These are phyloP conservation scores for Ispidina lecontei DNA, from an alignment of 2,797 vertebrate species.

Conservation along the genomic window DNA sequence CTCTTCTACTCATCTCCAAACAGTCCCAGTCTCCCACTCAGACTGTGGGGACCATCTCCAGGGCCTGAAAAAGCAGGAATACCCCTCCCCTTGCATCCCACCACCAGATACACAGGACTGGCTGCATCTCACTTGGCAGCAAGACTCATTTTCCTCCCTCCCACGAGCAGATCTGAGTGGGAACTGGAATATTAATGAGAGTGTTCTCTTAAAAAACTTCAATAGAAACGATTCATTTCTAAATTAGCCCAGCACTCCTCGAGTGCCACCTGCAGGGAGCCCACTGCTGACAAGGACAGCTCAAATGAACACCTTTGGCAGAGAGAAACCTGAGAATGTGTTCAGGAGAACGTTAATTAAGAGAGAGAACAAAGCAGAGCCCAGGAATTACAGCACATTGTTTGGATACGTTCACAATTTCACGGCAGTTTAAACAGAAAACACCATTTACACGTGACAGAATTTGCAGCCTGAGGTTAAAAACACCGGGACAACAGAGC, in stretches of 20 bases:
- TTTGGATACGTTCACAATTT: too few species aligned
- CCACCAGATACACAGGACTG: not conserved
- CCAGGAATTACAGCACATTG: accelerated
- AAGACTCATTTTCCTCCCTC: not conserved
- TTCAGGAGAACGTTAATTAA: not conserved
- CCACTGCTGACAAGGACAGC: not conserved
- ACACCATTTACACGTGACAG: accelerated
- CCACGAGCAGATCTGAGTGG: not conserved
- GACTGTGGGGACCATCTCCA: not conserved
- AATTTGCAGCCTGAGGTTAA: not conserved
- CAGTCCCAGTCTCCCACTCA: not conserved
- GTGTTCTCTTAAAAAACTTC: not conserved
- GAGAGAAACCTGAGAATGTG: accelerated
- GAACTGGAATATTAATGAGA: constrained; percentile 1
- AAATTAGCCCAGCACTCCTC: not conserved
- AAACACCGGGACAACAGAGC: not conserved
- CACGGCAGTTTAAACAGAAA: not conserved
- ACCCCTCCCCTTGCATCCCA: not conserved
- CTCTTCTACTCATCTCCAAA: not conserved
- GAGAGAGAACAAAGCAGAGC: not conserved
- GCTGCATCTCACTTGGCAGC: not conserved
- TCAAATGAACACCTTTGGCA: not conserved
- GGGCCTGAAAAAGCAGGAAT: not conserved
- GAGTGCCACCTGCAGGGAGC: not conserved
- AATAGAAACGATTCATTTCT: constrained; percentile 23